Conservation (phyloP, 1,140 invertebrate species). For the Atta colombica region DNA sequence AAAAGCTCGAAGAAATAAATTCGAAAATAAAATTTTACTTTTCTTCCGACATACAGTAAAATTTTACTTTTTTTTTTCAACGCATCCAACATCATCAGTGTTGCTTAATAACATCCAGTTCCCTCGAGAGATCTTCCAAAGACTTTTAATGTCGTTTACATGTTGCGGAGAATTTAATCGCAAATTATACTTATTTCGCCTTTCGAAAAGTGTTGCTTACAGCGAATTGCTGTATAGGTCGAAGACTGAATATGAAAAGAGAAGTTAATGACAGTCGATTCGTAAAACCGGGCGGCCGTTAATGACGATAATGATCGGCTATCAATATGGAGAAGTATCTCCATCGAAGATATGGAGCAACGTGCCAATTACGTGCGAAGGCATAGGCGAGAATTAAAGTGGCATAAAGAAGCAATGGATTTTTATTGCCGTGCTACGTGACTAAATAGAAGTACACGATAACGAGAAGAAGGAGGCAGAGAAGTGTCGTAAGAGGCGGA, state of each 20-base stretch:
- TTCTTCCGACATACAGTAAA: background rate
- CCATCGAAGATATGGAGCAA: conserved; percentile 58
- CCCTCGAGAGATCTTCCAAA: background rate
- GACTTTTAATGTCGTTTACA: background rate
- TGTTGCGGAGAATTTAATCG: background rate
- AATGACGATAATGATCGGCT: conserved; percentile 38
- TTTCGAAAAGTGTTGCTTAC: conserved; percentile 18
- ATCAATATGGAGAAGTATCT: conserved; percentile 37
- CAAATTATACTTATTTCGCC: background rate
- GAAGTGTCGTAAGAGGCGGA: conserved; percentile 46
- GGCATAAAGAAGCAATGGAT: conserved; percentile 53
- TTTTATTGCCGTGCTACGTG: conserved; percentile 65
- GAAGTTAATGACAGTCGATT: conserved; percentile 52
- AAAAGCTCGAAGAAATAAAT: background rate
- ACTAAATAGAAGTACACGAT: conserved; percentile 13
- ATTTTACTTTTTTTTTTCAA: background rate
- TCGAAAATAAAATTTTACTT: background rate
- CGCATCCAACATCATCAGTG: background rate
- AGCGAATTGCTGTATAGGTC: background rate
- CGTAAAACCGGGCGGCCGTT: conserved; percentile 27
- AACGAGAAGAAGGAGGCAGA: too few relatives aligned
- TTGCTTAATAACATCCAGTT: background rate
- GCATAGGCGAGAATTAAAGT: conserved; percentile 63
- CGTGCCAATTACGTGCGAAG: conserved; percentile 62
- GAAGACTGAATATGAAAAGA: background rate